Conservation (phyloP, 2,113 vertebrate species). For the Thalassarche chlororhynchos region DNA sequence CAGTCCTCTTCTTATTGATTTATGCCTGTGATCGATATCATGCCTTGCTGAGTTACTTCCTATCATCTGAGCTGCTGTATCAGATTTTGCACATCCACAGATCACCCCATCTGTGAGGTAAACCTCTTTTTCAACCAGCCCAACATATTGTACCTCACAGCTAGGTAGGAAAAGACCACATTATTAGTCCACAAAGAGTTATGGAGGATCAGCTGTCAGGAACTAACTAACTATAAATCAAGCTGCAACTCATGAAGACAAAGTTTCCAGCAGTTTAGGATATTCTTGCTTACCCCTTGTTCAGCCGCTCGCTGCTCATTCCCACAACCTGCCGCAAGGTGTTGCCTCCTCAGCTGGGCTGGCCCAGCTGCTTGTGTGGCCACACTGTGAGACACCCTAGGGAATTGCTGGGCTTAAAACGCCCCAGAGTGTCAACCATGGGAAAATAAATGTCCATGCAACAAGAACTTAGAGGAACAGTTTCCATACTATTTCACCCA, state of each 20-base stretch:
- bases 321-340: neutral
- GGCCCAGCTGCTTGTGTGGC: neutral
- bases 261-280: neutral
- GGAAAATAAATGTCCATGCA: neutral
- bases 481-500: neutral
- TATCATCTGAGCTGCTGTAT: neutral
- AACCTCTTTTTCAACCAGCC: neutral
- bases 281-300: neutral
- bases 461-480: neutral
- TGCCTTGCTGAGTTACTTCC: neutral
- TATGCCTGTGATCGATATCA: neutral
- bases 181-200: neutral
- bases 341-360: neutral
- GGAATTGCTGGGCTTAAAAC: neutral
- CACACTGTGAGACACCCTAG: neutral
- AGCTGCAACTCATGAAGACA: neutral
- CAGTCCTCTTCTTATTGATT: neutral
- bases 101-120: neutral
- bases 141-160: neutral
- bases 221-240: neutral
- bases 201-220: neutral
- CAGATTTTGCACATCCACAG: neutral
- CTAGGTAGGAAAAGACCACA: neutral
- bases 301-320: neutral
- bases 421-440: neutral